Conservation (phyloP, 2,888 invertebrate species). For the Mayetiola destructor region DNA sequence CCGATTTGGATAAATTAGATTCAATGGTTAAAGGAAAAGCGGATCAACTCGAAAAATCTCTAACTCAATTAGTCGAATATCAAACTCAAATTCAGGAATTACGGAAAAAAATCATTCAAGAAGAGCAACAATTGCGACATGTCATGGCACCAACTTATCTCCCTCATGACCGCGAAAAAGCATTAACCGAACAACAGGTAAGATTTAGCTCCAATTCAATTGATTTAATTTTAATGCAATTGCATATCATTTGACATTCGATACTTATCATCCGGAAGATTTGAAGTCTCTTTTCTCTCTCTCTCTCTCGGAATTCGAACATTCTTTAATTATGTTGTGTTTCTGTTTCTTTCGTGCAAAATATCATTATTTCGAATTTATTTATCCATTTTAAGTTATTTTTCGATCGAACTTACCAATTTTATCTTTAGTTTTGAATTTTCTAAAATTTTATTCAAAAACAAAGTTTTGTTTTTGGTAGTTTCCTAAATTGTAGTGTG, state of each 20-base stretch:
- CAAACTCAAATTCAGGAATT: slow-evolving; percentile 74
- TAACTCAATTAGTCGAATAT: slow-evolving; percentile 74
- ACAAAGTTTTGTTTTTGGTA: too few species aligned
- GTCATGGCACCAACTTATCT: slow-evolving; percentile 71
- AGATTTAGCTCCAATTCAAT: slow-evolving; percentile 27
- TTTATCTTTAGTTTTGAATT: too few species aligned
- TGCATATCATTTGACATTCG: too few species aligned
- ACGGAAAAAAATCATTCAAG: slow-evolving; percentile 69
- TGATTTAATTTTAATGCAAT: too few species aligned
- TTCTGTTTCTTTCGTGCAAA: too few species aligned
- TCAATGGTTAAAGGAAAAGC: slow-evolving; percentile 28
- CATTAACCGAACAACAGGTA: slow-evolving; percentile 79
- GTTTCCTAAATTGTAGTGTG: too few species aligned
- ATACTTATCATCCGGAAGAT: too few species aligned
- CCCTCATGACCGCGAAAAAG: slow-evolving; percentile 68
- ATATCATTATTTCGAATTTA: too few species aligned
- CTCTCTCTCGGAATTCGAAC: neutral
- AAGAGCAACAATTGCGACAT: slow-evolving; percentile 73
- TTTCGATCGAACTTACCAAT: too few species aligned
- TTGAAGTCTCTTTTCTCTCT: neutral
- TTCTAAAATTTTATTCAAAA: too few species aligned
- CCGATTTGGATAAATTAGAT: slow-evolving; percentile 44
- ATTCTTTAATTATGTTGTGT: too few species aligned
- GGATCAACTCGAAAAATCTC: slow-evolving; percentile 53
- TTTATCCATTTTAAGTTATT: too few species aligned